A percentile compares a stretch with the other conserved stretches of the same genome.
These are phyloP conservation scores for Bhutanitis thaidina DNA, from an alignment of 2,888 invertebrate genomes.

Conservation along the genomic window DNA sequence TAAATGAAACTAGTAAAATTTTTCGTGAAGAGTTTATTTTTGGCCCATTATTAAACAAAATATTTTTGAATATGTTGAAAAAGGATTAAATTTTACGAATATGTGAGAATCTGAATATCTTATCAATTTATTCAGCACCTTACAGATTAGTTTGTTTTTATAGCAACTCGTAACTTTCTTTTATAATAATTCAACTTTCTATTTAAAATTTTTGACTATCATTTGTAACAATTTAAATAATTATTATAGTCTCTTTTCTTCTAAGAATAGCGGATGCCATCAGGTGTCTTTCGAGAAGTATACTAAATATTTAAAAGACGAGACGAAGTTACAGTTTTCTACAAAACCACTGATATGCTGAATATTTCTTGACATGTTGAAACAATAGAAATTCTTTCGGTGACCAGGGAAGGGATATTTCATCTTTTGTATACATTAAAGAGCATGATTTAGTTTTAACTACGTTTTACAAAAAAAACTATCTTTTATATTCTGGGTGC, in stretches of 20 bases:
- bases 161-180: slow-evolving; percentile 19
- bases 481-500: slow-evolving; percentile 34
- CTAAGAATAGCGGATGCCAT: no score
- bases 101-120: background rate
- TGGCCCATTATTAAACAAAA: slow-evolving; percentile 61
- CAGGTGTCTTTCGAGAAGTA: background rate
- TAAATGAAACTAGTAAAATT: slow-evolving; percentile 2
- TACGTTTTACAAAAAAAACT: slow-evolving; percentile 35
- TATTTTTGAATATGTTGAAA: slow-evolving; percentile 41
- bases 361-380: background rate
- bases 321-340: slow-evolving; percentile 9
- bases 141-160: slow-evolving; percentile 27
- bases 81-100: slow-evolving; percentile 34
- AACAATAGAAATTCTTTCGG: no score
- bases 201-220: slow-evolving; percentile 16
- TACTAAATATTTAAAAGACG: background rate
- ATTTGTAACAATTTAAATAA: no score
- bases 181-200: no score
- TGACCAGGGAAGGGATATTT: no score
- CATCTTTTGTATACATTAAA: slow-evolving; percentile 25
- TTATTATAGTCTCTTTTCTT: no score
- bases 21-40: slow-evolving; percentile 76
- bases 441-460: slow-evolving; percentile 36
- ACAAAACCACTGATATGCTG: slow-evolving; percentile 16
- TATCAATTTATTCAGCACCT: slow-evolving; percentile 25